Base-by-base conservation (phyloP, 1,140 invertebrate genomes). In the Eciton burchellii region DNA sequence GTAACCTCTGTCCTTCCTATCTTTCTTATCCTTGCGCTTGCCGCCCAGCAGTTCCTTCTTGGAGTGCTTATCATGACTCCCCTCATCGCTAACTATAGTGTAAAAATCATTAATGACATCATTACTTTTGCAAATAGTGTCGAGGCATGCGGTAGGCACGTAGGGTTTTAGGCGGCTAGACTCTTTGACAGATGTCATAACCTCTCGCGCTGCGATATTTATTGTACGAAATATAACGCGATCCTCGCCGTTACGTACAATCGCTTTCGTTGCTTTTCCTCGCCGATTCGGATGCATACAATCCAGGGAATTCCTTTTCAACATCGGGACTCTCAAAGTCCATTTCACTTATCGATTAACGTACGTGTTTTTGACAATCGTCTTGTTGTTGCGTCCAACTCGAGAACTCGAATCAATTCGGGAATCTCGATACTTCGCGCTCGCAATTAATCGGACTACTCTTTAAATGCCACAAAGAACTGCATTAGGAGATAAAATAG, bases 241-340 rank as follows among this genome's bases (percentile, higher is more conserved):
- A n/a, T n/a, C 76, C 59, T 9, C 5, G 2, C 73, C 14, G 5
- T 81, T 86, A 91, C 97, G 96, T 95, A 97, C 97, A 98, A 91
- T 98, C 97, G 91, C 97, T 97, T 91, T 98, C 97, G 90, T 97
- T 97, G 90, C 96, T 97, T 91, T 95, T 97, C 89, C 95, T 96
- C 24, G 95, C 96, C 43, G 95, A 94, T 93, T 97, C 97, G 9
- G 97, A 97, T 14, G 96, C 96, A 91, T 98, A 98, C 63, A 98
- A 93, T 56, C 97, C 97, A 47, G 97, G 97, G 94, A 98, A 98
- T 93, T 98, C 97, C 93, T 98, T 97, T 92, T 98, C 97, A 59
- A 97, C 97, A 90, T 98, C 97, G 49, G 97, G 97, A 93, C 97
- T 98, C 94, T 98, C 97, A 93, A 98, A 98, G 94, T 98, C 97